Percentiles rank a stretch among this genome's conserved stretches.
Evolutionary conservation across 2,797 vertebrate genomes (phyloP).

Genomic region (Cossypha caffra): DNA sequence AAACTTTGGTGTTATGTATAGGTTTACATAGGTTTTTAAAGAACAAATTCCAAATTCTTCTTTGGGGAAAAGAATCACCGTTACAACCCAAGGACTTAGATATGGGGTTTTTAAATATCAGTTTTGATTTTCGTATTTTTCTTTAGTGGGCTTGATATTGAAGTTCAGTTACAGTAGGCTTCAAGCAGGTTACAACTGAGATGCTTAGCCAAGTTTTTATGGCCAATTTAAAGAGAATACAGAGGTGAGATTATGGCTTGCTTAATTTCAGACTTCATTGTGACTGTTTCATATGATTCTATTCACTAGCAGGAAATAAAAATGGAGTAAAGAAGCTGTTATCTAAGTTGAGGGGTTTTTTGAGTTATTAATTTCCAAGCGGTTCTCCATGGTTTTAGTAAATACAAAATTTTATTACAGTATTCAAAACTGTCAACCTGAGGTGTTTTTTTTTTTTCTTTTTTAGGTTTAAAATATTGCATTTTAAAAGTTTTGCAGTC

Average conservation of each 20-base stretch:
- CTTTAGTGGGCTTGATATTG: neutral
- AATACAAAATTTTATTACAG: neutral
- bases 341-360: neutral
- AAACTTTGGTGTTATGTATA: neutral
- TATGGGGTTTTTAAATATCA: rapidly evolving
- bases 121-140: neutral
- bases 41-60: neutral
- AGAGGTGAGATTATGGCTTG: neutral
- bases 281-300: neutral
- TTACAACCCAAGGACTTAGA: neutral
- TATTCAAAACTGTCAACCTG: neutral
- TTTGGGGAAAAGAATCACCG: neutral
- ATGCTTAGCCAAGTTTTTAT: neutral
- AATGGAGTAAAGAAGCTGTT: neutral
- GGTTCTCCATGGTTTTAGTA: neutral
- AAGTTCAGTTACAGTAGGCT: neutral
- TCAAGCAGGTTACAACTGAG: neutral
- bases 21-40: neutral
- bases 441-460: no score
- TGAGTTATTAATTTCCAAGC: neutral
- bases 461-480: neutral
- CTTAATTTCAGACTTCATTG: neutral
- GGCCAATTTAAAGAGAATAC: neutral
- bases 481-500: neutral
- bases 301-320: neutral